Base-by-base conservation (phyloP, 1,140 invertebrate genomes). In the Mactra quadrangularis region DNA sequence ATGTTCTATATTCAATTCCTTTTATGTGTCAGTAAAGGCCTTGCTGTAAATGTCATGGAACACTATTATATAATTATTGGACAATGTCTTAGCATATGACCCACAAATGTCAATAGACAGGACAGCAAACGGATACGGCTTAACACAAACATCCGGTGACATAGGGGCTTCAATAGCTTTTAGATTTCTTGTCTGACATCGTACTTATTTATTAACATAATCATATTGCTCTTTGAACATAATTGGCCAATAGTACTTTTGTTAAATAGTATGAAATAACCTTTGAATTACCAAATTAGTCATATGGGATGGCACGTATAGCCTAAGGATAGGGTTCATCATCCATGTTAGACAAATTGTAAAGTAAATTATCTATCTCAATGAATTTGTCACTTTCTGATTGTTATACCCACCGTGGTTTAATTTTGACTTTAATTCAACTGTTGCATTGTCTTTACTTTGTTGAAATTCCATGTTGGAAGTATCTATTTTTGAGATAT, bases 241-340 rank as follows among this genome's bases (percentile, higher is more conserved):
- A 53, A 81, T 72, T 6, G 72, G 71, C 81, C 76, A 85, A n/a
- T 74, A 85, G 62, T 86, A 84, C 11, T 77, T 83, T 11, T 55
- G 35, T 31, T 35, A 33, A 22, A 83, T 70, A 0, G 55, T 17
- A 13, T 78, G 31, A 53, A 27, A 82, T 3, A 31, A 59, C 47
- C 85, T 82, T 29, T 83, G 60, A 2, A 79, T 38, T 0, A 87
- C 74, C 0, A 0, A 1, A 3, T 78, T 17, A 35, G 41, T 2
- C 0, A 84, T 22, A 22, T 86, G 75, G 0, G 25, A 0, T 3
- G 82, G 76, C 0, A 86, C 27, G 38, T 72, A 86, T 19, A 78
- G 17, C 29, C 82, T 52, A 0, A 68, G 3, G 1, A 64, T 47
- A 0, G 75, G n/a, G 68, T n/a, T 85, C 64, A 66, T 60, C 25